These are phyloP conservation scores for Caenorhabditis macrosperma DNA, from an alignment of 2,888 invertebrate genomes.

Conservation along the genomic window DNA sequence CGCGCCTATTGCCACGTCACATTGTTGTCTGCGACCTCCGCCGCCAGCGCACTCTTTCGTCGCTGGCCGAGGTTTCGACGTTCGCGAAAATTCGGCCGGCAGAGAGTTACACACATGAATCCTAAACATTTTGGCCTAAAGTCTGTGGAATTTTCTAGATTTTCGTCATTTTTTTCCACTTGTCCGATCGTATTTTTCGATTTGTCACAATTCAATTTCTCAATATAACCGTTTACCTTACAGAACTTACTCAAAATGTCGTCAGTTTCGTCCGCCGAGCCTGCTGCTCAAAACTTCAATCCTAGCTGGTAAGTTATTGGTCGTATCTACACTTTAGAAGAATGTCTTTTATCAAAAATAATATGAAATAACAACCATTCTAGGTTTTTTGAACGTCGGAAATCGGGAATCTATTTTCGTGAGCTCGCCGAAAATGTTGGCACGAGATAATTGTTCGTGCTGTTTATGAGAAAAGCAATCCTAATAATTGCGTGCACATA, in stretches of 20 bases:
- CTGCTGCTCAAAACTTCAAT: constrained; percentile 65
- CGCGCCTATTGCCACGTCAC: constrained; percentile 31
- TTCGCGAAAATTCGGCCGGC: constrained; percentile 9
- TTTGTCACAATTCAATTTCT: neutral
- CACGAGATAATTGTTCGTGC: too few relatives aligned
- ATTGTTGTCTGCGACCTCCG: constrained; percentile 12
- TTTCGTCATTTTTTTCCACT: neutral
- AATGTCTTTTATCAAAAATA: neutral
- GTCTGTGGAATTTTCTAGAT: constrained; percentile 21
- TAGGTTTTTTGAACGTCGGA: too few relatives aligned
- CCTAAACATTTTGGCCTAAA: constrained; percentile 39
- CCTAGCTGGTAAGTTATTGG: constrained; percentile 64
- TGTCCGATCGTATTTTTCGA: neutral
- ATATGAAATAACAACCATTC: too few relatives aligned
- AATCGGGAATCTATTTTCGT: too few relatives aligned
- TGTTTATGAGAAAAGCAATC: too few relatives aligned
- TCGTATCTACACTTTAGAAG: neutral
- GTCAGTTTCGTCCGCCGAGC: constrained; percentile 59
- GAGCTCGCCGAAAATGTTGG: too few relatives aligned
- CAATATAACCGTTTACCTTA: neutral
- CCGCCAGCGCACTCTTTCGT: neutral
- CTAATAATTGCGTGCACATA: too few relatives aligned
- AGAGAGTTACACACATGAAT: constrained; percentile 1
- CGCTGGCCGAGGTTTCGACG: constrained; percentile 4
- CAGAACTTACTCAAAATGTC: constrained; percentile 55